Conservation (phyloP, 2,888 invertebrate species). For the Brachyopa scutellaris region DNA sequence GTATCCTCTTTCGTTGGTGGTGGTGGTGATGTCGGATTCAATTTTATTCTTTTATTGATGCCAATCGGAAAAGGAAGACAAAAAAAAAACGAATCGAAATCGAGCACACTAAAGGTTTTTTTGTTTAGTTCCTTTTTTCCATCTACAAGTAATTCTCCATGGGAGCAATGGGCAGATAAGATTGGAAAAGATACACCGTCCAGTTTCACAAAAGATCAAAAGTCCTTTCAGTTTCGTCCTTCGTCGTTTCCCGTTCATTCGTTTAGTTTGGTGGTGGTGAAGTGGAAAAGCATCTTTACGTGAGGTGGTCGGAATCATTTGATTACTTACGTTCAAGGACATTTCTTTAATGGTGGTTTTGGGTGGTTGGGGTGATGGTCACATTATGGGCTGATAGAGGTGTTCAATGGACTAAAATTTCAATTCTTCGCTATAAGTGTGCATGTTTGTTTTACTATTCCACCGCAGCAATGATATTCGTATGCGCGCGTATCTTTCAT, state of each 20-base stretch:
- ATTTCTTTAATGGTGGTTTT: not conserved
- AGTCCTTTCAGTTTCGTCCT: not conserved
- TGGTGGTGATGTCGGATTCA: not conserved
- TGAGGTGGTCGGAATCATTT: constrained; percentile 21
- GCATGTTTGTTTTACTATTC: no score
- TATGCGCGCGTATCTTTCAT: no score
- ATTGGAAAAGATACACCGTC: constrained; percentile 1
- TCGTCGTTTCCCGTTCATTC: not conserved
- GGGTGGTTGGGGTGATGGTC: not conserved
- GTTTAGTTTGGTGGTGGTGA: constrained; percentile 15
- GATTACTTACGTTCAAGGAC: constrained; percentile 15
- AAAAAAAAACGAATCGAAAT: not conserved
- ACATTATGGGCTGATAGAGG: no score
- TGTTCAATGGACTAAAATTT: no score
- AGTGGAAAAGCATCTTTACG: constrained; percentile 16
- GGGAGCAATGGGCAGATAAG: constrained; percentile 11
- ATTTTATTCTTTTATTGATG: constrained; percentile 25
- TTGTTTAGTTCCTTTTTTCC: not conserved
- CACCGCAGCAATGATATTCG: no score
- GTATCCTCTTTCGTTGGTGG: not conserved
- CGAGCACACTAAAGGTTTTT: constrained; percentile 8
- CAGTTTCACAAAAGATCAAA: constrained; percentile 1
- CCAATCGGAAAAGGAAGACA: not conserved
- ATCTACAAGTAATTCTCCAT: constrained; percentile 15
- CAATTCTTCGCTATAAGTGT: no score